Evolutionary conservation across 2,888 invertebrate genomes (phyloP), one percentile per base, ranked within the genome.

Genomic region (Zele albiditarsus): DNA sequence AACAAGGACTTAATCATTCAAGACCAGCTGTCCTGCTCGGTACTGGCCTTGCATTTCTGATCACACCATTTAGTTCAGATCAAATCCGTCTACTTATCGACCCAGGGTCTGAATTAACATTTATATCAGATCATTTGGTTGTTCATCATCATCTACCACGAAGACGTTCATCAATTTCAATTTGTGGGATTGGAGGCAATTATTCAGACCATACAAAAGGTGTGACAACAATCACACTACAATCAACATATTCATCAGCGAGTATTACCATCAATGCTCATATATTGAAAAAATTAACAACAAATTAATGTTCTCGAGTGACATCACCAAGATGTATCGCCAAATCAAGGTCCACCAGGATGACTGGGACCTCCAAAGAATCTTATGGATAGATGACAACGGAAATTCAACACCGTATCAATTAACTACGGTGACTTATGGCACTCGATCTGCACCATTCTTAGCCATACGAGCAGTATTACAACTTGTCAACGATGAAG

Each of bases 41-140:
- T 20, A 58, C 70, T 3, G 31, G 23, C 42, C 28, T 73, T 27
- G 71, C 71, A 3, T 42, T 12, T 23, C 23, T 38, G 68, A 69
- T 25, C 73, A 4, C 0, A 0, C 33, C 33, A 5, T 33, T 33
- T 33, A 33, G 33, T 33, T 33, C 6, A 38, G 65, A 72, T n/a
- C 33, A 42, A 6, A 71, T 73, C 20, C 76, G 72, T 1, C 42
- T 77, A 3, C 73, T 79, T 20, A 67, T 79, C 6, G 78, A 75
- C 46, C 76, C 75, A 16, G 77, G 77, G n/a, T 78, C 73, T 8
- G 76, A 78, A 20, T 38, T 78, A 31, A 71, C 77, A 8, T 73
- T 76, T 10, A 74, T 75, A 0, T 73, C 78, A 1, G 72, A 73
- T 23, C 23, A 27, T 20, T 57, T 77, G 28, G 57, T 60, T 16